Evolutionary conservation across 2,113 vertebrate species (phyloP), one percentile per base, ranked within the genome.

Genomic region (Lophura nycthemera): DNA sequence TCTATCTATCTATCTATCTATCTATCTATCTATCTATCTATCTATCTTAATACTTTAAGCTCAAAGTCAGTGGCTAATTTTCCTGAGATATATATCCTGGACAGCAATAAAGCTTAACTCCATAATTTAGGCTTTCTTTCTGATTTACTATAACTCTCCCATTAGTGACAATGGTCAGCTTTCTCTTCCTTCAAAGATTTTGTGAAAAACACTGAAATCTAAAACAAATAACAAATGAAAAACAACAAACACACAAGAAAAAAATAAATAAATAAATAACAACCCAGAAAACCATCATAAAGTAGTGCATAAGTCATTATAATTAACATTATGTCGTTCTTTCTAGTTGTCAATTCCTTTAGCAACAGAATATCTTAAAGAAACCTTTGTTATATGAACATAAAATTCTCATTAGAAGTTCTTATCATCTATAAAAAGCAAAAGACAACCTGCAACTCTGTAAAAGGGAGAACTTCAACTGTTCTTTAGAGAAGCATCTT

Each of bases 231-330:
- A 56, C 7, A 57, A 57, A 43, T 16, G 14, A 15, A 43, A 43
- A 43, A 32, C 10, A 57, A 17, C 50, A 52, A 93, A 45, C 8
- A 45, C 75, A 92, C 14, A 42, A 42, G 14, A 14, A 42, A 17
- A 17, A 43, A 43, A 38, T 38, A 38, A 38, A 10, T 38, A 10
- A 38, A 38, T 38, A 38, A 40, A 40, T 12, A 40, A 40, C 38
- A 24, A 5, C 38, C 91, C 47, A 79, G 69, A 92, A 97, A 94
- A 21, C 87, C 88, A 38, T 92, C 50, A 90, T 85, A 95, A 97
- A 97, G 91, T 76, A 88, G 52, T 93, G 76, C 29, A 42, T 64
- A 92, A 72, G 42, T 56, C 42, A 88, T 90, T 94, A 93, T 81
- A 84, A 96, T 96, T 82, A 85, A 80, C 47, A 75, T 75, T 83